phyloP scores from a whole-genome alignment of 2,113 vertebrate genomes.

The Tupaia tana region DNA sequence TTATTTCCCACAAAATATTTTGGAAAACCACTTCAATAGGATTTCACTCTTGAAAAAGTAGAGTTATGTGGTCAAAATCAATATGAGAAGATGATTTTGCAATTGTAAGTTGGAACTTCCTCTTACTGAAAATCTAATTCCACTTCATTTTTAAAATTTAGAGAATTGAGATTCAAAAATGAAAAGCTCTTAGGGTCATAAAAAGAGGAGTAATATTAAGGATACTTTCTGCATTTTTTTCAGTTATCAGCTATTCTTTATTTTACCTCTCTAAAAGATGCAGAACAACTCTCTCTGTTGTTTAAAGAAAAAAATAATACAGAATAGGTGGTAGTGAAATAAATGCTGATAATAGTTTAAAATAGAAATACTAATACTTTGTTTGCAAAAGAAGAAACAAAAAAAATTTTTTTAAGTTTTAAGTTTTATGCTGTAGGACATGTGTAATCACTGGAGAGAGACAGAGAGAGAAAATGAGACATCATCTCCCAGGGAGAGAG shows the following conservation, averaged over 20 bases:
- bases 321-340: slow-evolving; percentile 1
- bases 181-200: background rate
- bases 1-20: slow-evolving; percentile 79
- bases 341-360: slow-evolving; percentile 5
- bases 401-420: no score
- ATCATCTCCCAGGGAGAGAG: no score
- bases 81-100: background rate
- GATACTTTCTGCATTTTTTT: background rate
- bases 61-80: background rate
- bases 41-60: slow-evolving; percentile 57
- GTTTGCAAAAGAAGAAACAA: background rate
- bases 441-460: no score
- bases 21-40: slow-evolving; percentile 4
- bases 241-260: background rate
- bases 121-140: background rate
- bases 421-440: no score
- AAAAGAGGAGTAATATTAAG: background rate
- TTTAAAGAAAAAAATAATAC: background rate
- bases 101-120: background rate
- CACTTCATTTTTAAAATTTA: background rate
- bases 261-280: background rate
- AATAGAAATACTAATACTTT: background rate
- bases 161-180: background rate
- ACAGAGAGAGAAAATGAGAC: no score
- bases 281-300: background rate